These are phyloP conservation scores for Gadopsis marmoratus DNA, from an alignment of 2,797 vertebrate genomes.

Conservation along the genomic window DNA sequence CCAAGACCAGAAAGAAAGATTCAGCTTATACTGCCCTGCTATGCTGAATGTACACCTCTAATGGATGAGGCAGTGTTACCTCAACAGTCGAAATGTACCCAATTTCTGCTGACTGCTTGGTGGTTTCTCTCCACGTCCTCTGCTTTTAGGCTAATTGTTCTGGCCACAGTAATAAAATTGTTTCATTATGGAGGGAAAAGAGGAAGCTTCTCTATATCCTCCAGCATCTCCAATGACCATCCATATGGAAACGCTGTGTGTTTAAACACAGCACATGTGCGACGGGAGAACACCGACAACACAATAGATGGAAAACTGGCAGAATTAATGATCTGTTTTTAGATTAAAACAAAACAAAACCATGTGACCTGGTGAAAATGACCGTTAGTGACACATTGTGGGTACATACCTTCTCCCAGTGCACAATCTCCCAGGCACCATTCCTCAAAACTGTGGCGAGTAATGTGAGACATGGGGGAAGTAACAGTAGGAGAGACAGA, in stretches of 20 bases:
- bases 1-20: neutral
- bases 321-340: slow-evolving; percentile 7
- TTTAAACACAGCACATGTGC: neutral
- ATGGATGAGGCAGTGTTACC: slow-evolving; percentile 9
- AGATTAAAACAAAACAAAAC: neutral
- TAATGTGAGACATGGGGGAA: slow-evolving; percentile 46
- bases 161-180: slow-evolving; percentile 61
- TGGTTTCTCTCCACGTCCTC: slow-evolving; percentile 41
- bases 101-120: slow-evolving; percentile 13
- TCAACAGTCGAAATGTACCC: slow-evolving; percentile 32
- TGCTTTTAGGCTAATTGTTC: slow-evolving; percentile 55
- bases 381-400: slow-evolving; percentile 11
- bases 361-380: slow-evolving; percentile 3
- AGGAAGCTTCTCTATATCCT: slow-evolving; percentile 65
- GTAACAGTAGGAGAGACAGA: slow-evolving; percentile 22
- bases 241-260: slow-evolving; percentile 50
- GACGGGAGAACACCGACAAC: neutral
- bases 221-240: slow-evolving; percentile 49
- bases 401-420: slow-evolving; percentile 98
- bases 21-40: neutral
- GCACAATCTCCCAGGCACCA: slow-evolving; percentile 99
- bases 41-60: slow-evolving; percentile 16
- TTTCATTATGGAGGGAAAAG: slow-evolving; percentile 52
- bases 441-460: slow-evolving; percentile 91
- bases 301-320: slow-evolving; percentile 4